Evolutionary conservation across 2,797 vertebrate genomes (phyloP), one percentile per base, ranked within the genome.

Genomic region (Emys orbicularis): DNA sequence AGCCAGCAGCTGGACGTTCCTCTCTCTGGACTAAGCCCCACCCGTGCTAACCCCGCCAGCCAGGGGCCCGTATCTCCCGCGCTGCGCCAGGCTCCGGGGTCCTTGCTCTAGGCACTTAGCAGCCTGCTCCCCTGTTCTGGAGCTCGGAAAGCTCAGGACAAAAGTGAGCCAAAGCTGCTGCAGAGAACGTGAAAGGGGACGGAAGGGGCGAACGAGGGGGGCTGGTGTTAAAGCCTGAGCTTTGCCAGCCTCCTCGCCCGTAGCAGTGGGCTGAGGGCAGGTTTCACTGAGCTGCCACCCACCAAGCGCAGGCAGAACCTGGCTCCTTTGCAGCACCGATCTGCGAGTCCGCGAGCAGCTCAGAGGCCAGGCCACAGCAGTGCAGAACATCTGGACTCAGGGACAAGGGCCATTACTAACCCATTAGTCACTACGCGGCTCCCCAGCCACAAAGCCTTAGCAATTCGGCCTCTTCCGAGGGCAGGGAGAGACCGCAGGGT

Each of bases 1-100:
- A 21, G 34, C 16, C 9, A 21, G n/a, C 5, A 23, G n/a, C 65
- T 3, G n/a, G 19, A 21, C 3, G 5, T 5, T 37, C n/a, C n/a
- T 37, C n/a, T 15, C 31, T 37, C n/a, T 5, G n/a, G 65, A 23
- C n/a, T 5, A 16, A 37, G 10, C 61, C 34, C 31, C 59, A 31
- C 29, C 59, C 5, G 5, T 25, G 6, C 6, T 15, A 61, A 34
- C 59, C 34, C 61, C 5, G 9, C 65, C 65, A 21, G 65, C n/a
- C 57, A 11, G n/a, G 5, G 19, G n/a, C 65, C n/a, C 5, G 1
- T 34, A 34, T 65, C 61, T n/a, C 34, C 61, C 34, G 7, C 7
- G 16, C 5, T 7, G 59, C 3, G 13, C 59, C 31, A 6, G 59
- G 31, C 59, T 19, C 34, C 4, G 34, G n/a, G 61, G 15, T 31